A percentile compares a stretch with the other conserved stretches of the same genome.
These are phyloP conservation scores for Sitta carolinensis DNA, from an alignment of 2,797 vertebrate genomes.

Conservation along the genomic window DNA sequence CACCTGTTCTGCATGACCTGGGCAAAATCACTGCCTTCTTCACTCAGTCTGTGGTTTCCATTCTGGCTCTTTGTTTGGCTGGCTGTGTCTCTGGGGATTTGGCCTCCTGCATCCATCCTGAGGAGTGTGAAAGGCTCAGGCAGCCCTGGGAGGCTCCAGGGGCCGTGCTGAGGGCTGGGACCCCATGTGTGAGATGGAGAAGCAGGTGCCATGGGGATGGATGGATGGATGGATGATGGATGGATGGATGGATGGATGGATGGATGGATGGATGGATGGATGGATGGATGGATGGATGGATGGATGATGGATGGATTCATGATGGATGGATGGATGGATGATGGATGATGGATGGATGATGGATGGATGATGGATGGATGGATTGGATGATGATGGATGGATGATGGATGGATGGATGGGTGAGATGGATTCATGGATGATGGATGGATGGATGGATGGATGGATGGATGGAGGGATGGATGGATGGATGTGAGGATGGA, in stretches of 20 bases:
- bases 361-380: neutral
- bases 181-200: rapidly evolving
- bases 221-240: rapidly evolving
- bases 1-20: neutral
- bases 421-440: neutral
- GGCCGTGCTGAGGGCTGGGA: neutral
- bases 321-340: neutral
- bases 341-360: neutral
- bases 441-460: neutral
- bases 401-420: neutral
- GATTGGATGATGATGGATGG: neutral
- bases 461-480: neutral
- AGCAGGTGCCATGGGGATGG: neutral
- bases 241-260: neutral
- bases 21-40: neutral
- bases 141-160: rapidly evolving
- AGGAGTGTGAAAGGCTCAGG: neutral
- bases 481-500: neutral
- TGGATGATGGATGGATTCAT: neutral
- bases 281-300: neutral
- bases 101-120: rapidly evolving
- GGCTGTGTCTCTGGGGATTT: neutral
- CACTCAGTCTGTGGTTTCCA: neutral
- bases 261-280: neutral
- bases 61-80: neutral